These are phyloP conservation scores for Invenusta paracnida DNA, from an alignment of 2,888 invertebrate species.

Conservation along the genomic window DNA sequence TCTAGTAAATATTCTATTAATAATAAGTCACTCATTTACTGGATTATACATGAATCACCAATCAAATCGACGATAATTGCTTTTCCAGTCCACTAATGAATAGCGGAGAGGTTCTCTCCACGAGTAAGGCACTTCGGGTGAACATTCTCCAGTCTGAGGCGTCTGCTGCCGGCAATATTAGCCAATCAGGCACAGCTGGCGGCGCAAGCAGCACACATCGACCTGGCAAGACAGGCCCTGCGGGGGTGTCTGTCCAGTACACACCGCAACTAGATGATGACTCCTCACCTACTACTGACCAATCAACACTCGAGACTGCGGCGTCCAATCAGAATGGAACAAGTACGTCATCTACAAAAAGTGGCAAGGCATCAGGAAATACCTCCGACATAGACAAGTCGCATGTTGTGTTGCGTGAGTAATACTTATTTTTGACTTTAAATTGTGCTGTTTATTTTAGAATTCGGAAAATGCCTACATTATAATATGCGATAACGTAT, in stretches of 20 bases:
- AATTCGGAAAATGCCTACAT: no score
- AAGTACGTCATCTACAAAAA: neutral
- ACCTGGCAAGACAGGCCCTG: neutral
- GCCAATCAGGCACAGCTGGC: neutral
- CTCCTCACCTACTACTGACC: neutral
- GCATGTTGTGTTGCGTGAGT: conserved; percentile 5
- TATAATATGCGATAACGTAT: no score
- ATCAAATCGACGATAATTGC: no score
- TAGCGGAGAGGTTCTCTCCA: conserved; percentile 64
- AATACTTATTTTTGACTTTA: no score
- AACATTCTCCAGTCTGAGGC: neutral
- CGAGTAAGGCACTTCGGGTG: neutral
- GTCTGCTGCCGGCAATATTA: neutral
- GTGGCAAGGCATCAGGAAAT: neutral
- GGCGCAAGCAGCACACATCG: neutral
- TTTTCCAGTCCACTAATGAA: conserved; percentile 64
- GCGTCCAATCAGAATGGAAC: neutral
- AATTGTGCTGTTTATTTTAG: no score
- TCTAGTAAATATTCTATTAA: no score
- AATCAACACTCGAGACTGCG: neutral
- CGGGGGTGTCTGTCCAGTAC: neutral
- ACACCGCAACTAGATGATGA: neutral
- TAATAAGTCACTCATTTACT: no score
- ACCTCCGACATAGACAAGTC: conserved; percentile 1
- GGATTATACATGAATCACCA: no score